Evolutionary conservation across 2,797 vertebrate species (phyloP), one percentile per base, ranked within the genome.

Genomic region (Eulemur mongoz): DNA sequence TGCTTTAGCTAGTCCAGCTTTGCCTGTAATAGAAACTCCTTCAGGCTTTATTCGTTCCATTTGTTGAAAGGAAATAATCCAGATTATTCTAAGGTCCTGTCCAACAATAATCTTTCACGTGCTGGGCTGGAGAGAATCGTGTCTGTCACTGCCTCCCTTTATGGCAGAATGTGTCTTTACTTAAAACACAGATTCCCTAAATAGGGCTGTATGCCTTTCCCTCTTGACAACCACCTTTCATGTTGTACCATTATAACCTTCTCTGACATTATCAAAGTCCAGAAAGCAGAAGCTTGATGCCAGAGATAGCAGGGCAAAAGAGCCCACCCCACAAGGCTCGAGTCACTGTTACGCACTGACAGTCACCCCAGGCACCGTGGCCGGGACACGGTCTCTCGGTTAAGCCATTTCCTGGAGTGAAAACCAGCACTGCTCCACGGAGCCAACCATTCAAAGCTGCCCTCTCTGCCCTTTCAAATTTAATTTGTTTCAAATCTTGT

Each of bases 401-500:
- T 43, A 50, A 96, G 80, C 81, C 93, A 82, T 95, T 96, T 98
- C 96, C 96, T 96, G 96, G 72, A 93, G 94, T 17, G 20, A 76
- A 96, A 93, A 4, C 59, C 93, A 73, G 84, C 72, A 59, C 88
- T 89, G 94, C 84, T 97, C 50, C 17, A 90, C 95, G 72, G 89
- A 95, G 57, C 73, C 89, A 93, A 84, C 81, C 88, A 92, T 96
- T 98, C 96, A 97, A 96, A 97, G 93, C 92, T 95, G 96, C 96
- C 95, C 97, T 97, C 79, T 94, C 65, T 97, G 96, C 89, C 96
- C 97, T 98, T 97, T 97, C 96, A 91, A 96, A 97, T 97, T 98
- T 97, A 98, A 98, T 98, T 98, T 97, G 96, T 96, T 96, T 96
- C 97, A 97, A 98, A 98, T 97, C 97, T 98, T 92, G 89, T 96